Evolutionary conservation across 2,113 vertebrate species (phyloP), one percentile per base, ranked within the genome.

Genomic region (Lepus timidus): DNA sequence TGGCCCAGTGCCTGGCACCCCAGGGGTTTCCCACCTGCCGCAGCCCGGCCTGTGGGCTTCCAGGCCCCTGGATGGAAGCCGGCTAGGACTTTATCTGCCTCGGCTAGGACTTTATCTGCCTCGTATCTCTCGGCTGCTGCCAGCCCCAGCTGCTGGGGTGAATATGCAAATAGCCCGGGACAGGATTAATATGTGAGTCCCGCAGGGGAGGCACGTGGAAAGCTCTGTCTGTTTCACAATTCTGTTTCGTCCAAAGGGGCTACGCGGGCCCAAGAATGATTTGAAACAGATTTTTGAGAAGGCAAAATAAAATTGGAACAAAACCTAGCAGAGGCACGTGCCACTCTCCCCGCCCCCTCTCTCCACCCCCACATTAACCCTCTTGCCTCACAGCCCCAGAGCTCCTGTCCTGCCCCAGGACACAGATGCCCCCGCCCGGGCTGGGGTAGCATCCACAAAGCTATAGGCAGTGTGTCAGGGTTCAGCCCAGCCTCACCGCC

Each of bases 221-320:
- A 90, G 82, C 25, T 3, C 85, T 51, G 33, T n/a, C 73, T 68
- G 58, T 97, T 97, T 93, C 96, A 96, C 95, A 97, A 96, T 87
- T 68, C 92, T 52, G 27, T 83, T 93, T 68, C 22, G 6, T 95
- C 92, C 96, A 84, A 62, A 95, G 82, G 27, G 76, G 71, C 65
- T 16, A n/a, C 6, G 36, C 49, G 13, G 78, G 90, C 80, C 85
- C 95, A 31, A 58, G 75, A 16, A 83, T 97, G 96, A 97, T 97
- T 97, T n/a, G 68, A 97, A 97, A 97, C 97, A 97, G 88, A 97
- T 97, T 97, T 97, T 94, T 88, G 67, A 92, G 95, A 94, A 95
- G 68, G 80, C 95, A 70, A 88, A 96, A 95, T 91, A 87, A 95
- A 95, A 71, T 64, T 89, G 95, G 97, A 97, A 87, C 88, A 49